Conservation (phyloP, 2,113 vertebrate genomes). For the Tonatia bakeri region DNA sequence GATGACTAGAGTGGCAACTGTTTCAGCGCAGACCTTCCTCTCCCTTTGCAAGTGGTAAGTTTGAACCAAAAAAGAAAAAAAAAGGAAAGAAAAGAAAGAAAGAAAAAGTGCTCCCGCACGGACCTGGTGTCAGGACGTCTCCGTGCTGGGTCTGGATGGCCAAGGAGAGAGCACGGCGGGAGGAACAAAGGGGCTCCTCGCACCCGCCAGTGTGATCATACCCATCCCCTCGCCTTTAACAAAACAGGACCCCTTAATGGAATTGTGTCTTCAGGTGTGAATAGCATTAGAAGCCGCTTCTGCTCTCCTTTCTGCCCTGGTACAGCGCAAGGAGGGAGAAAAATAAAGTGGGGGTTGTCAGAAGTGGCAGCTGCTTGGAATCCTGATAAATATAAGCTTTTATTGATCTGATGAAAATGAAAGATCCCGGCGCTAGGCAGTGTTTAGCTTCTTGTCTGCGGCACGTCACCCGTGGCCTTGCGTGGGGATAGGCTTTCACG, state of each 20-base stretch:
- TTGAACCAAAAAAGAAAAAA: slow-evolving; percentile 67
- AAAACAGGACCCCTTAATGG: slow-evolving; percentile 89
- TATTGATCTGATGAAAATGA: slow-evolving; percentile 99
- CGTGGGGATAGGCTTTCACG: slow-evolving; percentile 95
- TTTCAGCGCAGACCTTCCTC: slow-evolving; percentile 89
- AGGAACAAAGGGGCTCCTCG: slow-evolving; percentile 90
- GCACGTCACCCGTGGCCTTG: slow-evolving; percentile 95
- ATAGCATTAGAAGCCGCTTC: slow-evolving; percentile 92
- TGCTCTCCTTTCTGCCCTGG: slow-evolving; percentile 89
- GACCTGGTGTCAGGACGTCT: slow-evolving; percentile 82
- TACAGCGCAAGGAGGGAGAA: slow-evolving; percentile 88
- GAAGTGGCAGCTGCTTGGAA: slow-evolving; percentile 98
- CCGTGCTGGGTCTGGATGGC: slow-evolving; percentile 82
- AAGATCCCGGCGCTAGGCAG: slow-evolving; percentile 98
- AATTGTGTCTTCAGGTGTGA: slow-evolving; percentile 94
- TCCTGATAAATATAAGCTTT: slow-evolving; percentile 99
- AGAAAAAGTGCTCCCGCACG: slow-evolving; percentile 81
- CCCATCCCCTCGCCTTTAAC: slow-evolving; percentile 94
- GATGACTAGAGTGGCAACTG: slow-evolving; percentile 98
- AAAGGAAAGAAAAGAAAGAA: slow-evolving; percentile 14
- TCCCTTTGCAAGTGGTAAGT: slow-evolving; percentile 85
- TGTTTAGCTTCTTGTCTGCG: slow-evolving; percentile 98
- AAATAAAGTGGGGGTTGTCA: slow-evolving; percentile 99
- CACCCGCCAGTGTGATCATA: slow-evolving; percentile 93
- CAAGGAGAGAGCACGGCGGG: slow-evolving; percentile 81